Base-by-base conservation (phyloP, 2,888 invertebrate species). In the Ptychoptera contaminata region DNA sequence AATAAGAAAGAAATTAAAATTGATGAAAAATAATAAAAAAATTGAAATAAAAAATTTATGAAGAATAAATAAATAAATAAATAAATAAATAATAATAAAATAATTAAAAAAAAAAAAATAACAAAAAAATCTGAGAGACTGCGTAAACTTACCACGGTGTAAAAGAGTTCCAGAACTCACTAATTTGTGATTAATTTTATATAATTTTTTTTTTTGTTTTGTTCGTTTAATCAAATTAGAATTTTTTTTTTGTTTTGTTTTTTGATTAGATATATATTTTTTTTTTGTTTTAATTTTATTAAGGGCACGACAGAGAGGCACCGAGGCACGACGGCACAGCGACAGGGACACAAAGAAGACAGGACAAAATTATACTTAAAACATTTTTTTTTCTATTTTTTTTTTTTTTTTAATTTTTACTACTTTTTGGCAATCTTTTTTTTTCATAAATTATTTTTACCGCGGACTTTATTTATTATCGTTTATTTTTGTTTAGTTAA, bases 131-230 rank as follows among this genome's bases (percentile, higher is more conserved):
- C 45, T 49, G 46, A 48, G 46, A 46, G 51, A 50, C 49, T 76
- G 80, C 77, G 80, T 23, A 23, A 23, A 90, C 90, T 90, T 90
- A 91, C 90, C 90, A 84, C 82, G 88, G 87, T 79, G 85, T 85
- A 84, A 90, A 90, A 82, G 87, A 88, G 82, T 85, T 90, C 90
- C 90, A 90, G 86, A 90, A 91, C 82, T 86, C 86, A 85, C 90
- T 90, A 86, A 81, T 48, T 49, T 49, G 47, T 51, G 57, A 56
- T 45, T 54, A 52, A 51, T 55, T 49, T 52, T 53, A 50, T 54
- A n/a, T n/a, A n/a, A n/a, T 52, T 36, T 44, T 44, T 37, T 49
- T 45, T 50, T 47, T 53, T 51, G 52, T 53, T 41, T 40, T 34
- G 16, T 10, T 36, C 23, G 14, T 42, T 36, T 16, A 35, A 16